Conservation (phyloP, 2,797 vertebrate species). For the Oreochromis mossambicus region DNA sequence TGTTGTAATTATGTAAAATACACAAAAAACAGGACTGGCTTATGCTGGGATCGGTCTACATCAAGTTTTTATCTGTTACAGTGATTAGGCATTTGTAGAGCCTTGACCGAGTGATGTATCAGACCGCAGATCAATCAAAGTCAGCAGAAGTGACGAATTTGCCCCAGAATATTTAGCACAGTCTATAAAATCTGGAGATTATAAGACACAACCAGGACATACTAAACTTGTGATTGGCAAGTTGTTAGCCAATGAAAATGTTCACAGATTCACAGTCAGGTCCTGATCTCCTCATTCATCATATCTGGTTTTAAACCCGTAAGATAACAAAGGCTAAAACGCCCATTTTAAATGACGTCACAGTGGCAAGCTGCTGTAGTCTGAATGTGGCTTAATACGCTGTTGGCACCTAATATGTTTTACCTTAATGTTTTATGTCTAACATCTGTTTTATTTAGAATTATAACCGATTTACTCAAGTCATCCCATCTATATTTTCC, state of each 20-base stretch:
- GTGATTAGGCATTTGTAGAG: not conserved
- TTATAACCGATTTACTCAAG: not conserved
- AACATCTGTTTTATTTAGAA: not conserved
- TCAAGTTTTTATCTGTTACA: not conserved
- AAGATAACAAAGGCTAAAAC: not conserved
- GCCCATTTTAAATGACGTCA: not conserved
- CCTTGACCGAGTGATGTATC: not conserved
- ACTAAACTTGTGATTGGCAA: not conserved
- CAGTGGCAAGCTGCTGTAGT: accelerated
- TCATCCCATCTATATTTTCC: not conserved
- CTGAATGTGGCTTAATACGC: not conserved
- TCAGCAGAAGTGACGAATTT: not conserved
- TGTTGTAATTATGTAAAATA: not conserved
- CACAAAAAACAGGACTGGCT: not conserved
- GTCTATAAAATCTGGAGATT: not conserved
- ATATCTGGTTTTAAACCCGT: accelerated
- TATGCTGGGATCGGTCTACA: not conserved
- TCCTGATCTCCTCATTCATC: not conserved
- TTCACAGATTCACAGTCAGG: not conserved
- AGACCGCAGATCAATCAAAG: not conserved
- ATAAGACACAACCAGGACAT: not conserved
- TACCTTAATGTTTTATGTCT: too few relatives aligned
- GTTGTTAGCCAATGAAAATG: not conserved
- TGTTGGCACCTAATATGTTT: not conserved
- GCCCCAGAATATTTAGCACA: not conserved